Evolutionary conservation across 1,140 invertebrate species (phyloP), one percentile per base, ranked within the genome.

Genomic region (Meloidogyne exigua): DNA sequence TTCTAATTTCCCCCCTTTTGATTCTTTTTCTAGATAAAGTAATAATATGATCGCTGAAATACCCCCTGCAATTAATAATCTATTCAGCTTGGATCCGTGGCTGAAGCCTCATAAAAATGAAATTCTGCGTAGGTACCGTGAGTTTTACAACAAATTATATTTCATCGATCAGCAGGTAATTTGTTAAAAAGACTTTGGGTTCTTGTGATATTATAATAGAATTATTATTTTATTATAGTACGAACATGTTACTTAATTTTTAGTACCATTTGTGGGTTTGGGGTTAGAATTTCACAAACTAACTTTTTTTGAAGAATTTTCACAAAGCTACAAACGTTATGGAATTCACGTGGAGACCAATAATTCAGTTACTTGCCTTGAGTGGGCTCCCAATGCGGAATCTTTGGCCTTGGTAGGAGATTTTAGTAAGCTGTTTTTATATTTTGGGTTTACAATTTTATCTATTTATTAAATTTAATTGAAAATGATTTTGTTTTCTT

Each of bases 311-410:
- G 91, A 94, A 3, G 90, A 91, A 64, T 99, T 99, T 89, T 92
- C 93, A 3, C 90, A 90, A 80, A 93, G 91, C 10, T 99, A 98
- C 87, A 91, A 93, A 81, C 91, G 91, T 76, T 98, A 92, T 90
- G 96, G 96, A 1, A 90, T 96, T 68, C 93, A 96, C 88, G 91
- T 93, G 69, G 74, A 79, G 23, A 83, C 89, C 9, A 94, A 99
- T 87, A 96, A 95, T 83, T 92, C 92, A 1, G 91, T 99, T 0
- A 89, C 89, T 2, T 94, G 93, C 83, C 90, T 91, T 72, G 96
- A 99, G 90, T 99, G 96, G 96, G 95, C 95, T 44, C 96, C 96
- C 10, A 93, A 92, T 39, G 96, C 96, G 13, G 91, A 92, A 79
- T 91, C 91, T 80, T 85, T 99, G 3, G 95, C 92, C 88, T 89